phyloP scores from a whole-genome alignment of 2,888 invertebrate species.

The Chrysolina oricalcia region DNA sequence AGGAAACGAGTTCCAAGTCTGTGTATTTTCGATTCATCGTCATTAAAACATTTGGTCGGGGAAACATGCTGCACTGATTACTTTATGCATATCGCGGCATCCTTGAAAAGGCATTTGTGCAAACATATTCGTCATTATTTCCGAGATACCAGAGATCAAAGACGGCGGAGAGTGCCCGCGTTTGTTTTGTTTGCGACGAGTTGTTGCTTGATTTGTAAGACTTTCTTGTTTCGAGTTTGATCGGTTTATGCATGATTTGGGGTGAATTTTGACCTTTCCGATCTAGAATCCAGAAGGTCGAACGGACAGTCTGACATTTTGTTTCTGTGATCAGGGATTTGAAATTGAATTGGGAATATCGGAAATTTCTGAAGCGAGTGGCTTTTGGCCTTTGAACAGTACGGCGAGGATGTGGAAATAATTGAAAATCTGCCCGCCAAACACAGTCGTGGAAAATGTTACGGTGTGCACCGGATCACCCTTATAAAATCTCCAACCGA shows the following conservation, averaged over 20 bases:
- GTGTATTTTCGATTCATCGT: constrained; percentile 28
- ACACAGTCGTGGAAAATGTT: neutral
- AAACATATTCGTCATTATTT: constrained; percentile 57
- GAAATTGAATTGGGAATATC: constrained; percentile 29
- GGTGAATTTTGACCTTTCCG: constrained; percentile 27
- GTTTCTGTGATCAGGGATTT: constrained; percentile 26
- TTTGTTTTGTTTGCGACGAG: constrained; percentile 23
- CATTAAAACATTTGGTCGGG: constrained; percentile 22
- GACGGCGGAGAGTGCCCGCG: constrained; percentile 28
- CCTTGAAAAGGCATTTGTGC: constrained; percentile 53
- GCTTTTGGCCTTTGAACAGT: neutral
- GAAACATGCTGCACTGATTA: constrained; percentile 34
- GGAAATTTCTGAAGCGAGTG: constrained; percentile 11
- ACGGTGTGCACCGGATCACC: no score
- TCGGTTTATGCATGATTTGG: constrained; percentile 9
- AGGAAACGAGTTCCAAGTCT: constrained; percentile 2
- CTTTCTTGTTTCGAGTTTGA: constrained; percentile 14
- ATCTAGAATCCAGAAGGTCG: neutral
- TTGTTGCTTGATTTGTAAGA: constrained; percentile 21
- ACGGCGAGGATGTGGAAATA: neutral
- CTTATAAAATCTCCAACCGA: no score
- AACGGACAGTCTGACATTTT: constrained; percentile 31
- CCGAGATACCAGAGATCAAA: constrained; percentile 56
- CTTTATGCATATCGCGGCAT: constrained; percentile 45
- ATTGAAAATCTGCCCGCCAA: neutral